Percentiles rank a stretch among this genome's conserved stretches.
These are phyloP conservation scores for Entomyzon cyanotis DNA, from an alignment of 2,113 vertebrate genomes.

Conservation along the genomic window DNA sequence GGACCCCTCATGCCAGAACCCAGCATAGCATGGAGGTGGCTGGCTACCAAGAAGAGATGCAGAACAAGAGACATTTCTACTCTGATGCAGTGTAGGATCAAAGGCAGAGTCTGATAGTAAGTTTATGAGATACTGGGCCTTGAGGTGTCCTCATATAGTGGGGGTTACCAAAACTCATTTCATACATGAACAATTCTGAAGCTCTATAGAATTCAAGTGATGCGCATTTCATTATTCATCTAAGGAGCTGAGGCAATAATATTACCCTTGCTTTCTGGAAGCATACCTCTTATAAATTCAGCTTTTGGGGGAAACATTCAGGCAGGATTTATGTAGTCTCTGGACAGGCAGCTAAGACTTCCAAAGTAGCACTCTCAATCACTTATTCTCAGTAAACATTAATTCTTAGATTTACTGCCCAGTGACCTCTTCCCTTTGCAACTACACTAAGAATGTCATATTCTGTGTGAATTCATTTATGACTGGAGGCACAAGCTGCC, in stretches of 20 bases:
- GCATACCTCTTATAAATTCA: neutral
- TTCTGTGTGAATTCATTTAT: neutral
- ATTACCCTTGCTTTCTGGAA: neutral
- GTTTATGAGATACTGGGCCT: neutral
- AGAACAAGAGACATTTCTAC: neutral
- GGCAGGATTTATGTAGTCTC: neutral
- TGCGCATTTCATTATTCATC: neutral
- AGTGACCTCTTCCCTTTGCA: neutral
- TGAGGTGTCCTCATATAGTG: rapidly evolving
- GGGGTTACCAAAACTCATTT: neutral
- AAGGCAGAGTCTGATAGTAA: neutral
- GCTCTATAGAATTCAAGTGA: neutral
- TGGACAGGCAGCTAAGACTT: neutral
- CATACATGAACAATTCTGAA: neutral
- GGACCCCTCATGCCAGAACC: neutral
- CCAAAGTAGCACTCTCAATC: neutral
- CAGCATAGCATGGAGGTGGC: neutral
- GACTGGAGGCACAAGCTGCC: neutral
- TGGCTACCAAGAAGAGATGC: neutral
- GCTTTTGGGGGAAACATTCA: neutral
- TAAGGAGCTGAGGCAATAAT: neutral
- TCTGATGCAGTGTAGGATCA: neutral
- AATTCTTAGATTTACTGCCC: neutral
- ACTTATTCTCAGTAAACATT: neutral
- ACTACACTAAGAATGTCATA: neutral